Percentiles rank a stretch among this genome's conserved stretches.
These are phyloP conservation scores for Pandemis heparana DNA, from an alignment of 2,888 invertebrate genomes.

Conservation along the genomic window DNA sequence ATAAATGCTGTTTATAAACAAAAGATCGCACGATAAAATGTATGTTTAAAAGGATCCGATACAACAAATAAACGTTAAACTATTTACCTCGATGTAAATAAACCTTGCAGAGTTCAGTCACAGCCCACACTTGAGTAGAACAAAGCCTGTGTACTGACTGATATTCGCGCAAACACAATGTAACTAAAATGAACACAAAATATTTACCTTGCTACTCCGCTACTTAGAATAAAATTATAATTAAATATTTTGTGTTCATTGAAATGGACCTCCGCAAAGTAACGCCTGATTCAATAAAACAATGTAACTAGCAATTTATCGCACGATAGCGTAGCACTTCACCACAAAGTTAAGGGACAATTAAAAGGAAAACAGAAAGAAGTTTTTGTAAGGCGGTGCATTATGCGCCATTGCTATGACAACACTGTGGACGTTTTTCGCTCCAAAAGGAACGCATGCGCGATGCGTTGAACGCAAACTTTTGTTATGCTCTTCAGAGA, in stretches of 20 bases:
- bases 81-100: conserved; percentile 55
- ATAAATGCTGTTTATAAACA: not conserved
- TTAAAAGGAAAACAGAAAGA: conserved; percentile 42
- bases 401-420: conserved; percentile 69
- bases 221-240: too few species aligned
- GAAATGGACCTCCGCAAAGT: too few species aligned
- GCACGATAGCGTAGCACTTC: conserved; percentile 55
- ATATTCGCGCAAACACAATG: conserved; percentile 48
- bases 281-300: too few species aligned
- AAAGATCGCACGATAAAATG: conserved; percentile 44
- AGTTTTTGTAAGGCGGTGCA: conserved; percentile 57
- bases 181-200: too few species aligned
- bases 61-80: conserved; percentile 45
- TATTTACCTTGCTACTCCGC: too few species aligned
- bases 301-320: conserved; percentile 54
- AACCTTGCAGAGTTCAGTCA: conserved; percentile 58
- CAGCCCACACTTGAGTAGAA: conserved; percentile 60
- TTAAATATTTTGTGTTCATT: too few species aligned
- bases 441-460: conserved; percentile 83
- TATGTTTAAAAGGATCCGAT: conserved; percentile 43
- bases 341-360: conserved; percentile 43
- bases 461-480: conserved; percentile 50
- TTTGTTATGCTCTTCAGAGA: conserved; percentile 34
- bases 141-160: conserved; percentile 59
- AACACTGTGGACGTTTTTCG: conserved; percentile 78